These are phyloP conservation scores for Sinohyriopsis cumingii DNA, from an alignment of 2,888 invertebrate species.

Conservation along the genomic window DNA sequence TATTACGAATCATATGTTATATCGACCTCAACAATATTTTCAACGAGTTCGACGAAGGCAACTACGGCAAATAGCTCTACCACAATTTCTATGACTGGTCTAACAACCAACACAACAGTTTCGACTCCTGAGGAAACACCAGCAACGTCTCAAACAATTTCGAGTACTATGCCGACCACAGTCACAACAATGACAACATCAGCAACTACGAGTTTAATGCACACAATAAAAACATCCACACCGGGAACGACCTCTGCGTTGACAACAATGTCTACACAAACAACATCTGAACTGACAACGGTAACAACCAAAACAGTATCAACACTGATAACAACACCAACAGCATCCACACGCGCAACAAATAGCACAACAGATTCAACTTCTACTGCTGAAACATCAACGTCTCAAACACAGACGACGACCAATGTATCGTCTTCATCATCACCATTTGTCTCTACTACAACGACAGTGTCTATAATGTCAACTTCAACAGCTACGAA, in stretches of 20 bases:
- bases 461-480: too few relatives aligned
- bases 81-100: too few relatives aligned
- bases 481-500: too few relatives aligned
- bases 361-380: background rate
- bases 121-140: too few relatives aligned
- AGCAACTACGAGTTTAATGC: background rate
- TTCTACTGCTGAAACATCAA: background rate
- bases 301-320: background rate
- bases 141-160: too few relatives aligned
- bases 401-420: background rate
- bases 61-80: too few relatives aligned
- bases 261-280: background rate
- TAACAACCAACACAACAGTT: too few relatives aligned
- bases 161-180: too few relatives aligned
- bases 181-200: background rate
- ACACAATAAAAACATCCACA: background rate
- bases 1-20: too few relatives aligned
- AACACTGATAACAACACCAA: background rate
- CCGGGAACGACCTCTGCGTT: background rate
- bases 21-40: too few relatives aligned
- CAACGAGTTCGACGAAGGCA: too few relatives aligned
- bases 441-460: background rate
- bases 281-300: background rate
- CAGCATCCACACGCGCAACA: background rate
- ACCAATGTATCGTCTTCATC: background rate